Base-by-base conservation (phyloP, 2,113 vertebrate species). In the Rynchops niger region DNA sequence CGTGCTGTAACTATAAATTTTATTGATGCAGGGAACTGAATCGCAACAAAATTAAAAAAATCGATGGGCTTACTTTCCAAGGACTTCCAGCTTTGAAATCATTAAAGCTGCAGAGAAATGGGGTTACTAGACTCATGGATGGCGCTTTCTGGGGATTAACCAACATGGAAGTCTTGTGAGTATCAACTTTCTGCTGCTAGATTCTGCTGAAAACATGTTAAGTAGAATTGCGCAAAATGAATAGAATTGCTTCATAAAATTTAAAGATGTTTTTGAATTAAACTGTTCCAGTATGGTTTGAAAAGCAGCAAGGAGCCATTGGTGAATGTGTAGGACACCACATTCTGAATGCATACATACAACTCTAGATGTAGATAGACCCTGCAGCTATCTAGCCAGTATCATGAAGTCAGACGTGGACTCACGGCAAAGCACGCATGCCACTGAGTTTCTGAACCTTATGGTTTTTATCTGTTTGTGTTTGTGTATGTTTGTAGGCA, bases 101-200 rank as follows among this genome's bases (percentile, higher is more conserved):
- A 47, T 96, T 99, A 86, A 99, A 98, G 93, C 98, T 99, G 95
- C 99, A 99, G 97, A 98, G 99, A 84, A 99, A 99, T 38, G 98
- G 99, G 40, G 97, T 99, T 58, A 98, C 88, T 4, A 98, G 98
- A 65, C 98, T 99, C 77, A 99, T 99, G 99, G 99, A 99, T 70
- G 99, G 99, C 6, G 99, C 99, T 38, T 99, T 99, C 95, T 99
- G 99, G 99, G 99, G 99, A 36, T 98, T 99, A 88, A 98, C 98
- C 98, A 99, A 98, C 97, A 99, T 99, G 98, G 99, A 99, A 98
- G 94, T 99, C 71, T 97, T 99, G 99, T 99, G 98, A 99, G 99
- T 98, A 84, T 53, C 29, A 82, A 5, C 53, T 61, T 53, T 52
- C 42, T 45, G 5, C 21, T 82, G 18, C 12, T 20, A 45, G 13